Base-by-base conservation (phyloP, 2,888 invertebrate species). In the Beris chalybata region DNA sequence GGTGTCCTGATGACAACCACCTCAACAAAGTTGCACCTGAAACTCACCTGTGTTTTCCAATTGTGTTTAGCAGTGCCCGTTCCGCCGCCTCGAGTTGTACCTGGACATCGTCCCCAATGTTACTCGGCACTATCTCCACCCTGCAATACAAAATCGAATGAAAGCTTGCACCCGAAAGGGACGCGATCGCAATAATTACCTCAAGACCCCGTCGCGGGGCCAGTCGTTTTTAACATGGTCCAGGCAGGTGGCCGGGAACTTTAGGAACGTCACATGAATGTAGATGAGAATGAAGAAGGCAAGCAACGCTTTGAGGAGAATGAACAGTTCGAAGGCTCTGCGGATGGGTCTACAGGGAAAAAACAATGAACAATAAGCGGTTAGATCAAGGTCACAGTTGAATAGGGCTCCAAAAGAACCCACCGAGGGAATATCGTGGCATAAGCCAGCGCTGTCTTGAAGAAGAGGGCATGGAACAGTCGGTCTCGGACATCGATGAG, bases 121-220 rank as follows among this genome's bases (percentile, higher is more conserved):
- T 38, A 15, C n/a, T 66, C 30, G 50, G 65, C 38, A 57, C 50
- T 50, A 65, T 65, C 50, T 65, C 61, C 12, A 61, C 61, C n/a
- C 61, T 15, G 44, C 38, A 15, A 66, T 32, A 11, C 13, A 15
- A 52, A 44, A 48, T 9, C 4, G 38, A 12, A n/a, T 38, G 5
- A n/a, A 38, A 3, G 15, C 47, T 30, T 30, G 22, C 30, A 55
- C 11, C 44, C 15, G 38, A 12, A 29, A 50, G 15, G 38, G 32
- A 29, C 22, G 50, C 15, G 11, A 53, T 43, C 22, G 44, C 7
- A 43, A 68, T 63, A 22, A 22, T 70, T 69, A 76, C 79, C 79
- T 73, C 15, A 99, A 83, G 72, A 99, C 94, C 4, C 98, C 98
- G 80, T 96, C 93, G 69, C 94, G 84, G 0, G 98, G 97, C 98